Base-by-base conservation (phyloP, 2,888 invertebrate species). In the Eristalis pertinax region DNA sequence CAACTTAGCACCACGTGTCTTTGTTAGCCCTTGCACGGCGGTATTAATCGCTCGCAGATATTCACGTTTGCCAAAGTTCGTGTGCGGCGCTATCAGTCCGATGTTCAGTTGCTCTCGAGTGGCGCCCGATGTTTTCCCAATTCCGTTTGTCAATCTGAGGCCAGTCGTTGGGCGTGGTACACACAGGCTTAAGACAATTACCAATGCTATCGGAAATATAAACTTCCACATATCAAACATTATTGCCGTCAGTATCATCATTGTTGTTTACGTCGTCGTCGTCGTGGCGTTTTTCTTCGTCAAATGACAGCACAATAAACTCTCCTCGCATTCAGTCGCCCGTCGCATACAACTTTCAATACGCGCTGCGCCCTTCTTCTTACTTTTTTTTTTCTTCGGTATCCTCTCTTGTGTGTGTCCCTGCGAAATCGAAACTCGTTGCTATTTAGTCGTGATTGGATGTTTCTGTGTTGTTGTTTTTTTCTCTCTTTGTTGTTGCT, bases 31-130 rank as follows among this genome's bases (percentile, higher is more conserved):
- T 29, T 93, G 92, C 65, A 96, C 94, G 10, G 95, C 95, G 75
- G 94, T 94, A 91, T 95, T 95, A 89, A 96, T 95, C 73, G 95
- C 95, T 69, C 94, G 93, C 77, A 94, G 94, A 92, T 96, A 96
- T 90, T 95, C 96, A 7, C 96, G 94, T 86, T 94, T 95, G 4
- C 93, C 93, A 63, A 93, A 93, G 90, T 93, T 93, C 68, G 93
- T 93, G 85, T 93, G 93, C n/a, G 93, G 93, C 3, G 93, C 93
- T 84, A 93, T 93, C 24, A 93, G 90, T 19, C 93, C 93, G 60
- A 93, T 92, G 84, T 93, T 93, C 2, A 93, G 90, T 84, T 93
- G 92, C 79, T 93, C 92, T 88, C 92, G 92, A 90, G 90, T 91
- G 88, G 89, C 91, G 60, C 90, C 88, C 41, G 90, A 89, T 15